Conservation (phyloP, 2,113 vertebrate species). For the Pomatostomus ruficeps region DNA sequence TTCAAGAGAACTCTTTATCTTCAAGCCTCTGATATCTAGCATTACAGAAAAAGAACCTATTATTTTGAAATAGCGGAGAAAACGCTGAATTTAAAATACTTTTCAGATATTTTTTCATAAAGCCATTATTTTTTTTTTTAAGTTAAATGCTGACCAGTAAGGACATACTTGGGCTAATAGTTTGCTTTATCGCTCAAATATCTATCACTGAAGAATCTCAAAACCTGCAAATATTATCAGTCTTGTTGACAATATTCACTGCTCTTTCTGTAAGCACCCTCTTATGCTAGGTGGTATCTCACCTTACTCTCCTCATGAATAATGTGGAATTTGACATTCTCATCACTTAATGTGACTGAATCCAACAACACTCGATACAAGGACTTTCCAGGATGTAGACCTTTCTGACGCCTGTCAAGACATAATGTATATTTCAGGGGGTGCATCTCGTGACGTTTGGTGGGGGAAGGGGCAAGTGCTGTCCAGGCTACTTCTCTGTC, state of each 20-base stretch:
- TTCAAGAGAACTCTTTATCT: background rate
- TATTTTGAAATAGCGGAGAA: background rate
- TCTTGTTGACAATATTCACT: background rate
- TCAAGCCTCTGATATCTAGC: background rate
- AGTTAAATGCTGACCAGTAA: background rate
- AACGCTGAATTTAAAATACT: background rate
- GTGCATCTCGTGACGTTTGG: no score
- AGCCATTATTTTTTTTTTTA: background rate
- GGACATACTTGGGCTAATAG: background rate
- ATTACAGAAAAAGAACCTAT: background rate
- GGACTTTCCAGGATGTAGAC: slow-evolving; percentile 59
- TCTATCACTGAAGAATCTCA: background rate
- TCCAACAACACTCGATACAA: slow-evolving; percentile 76
- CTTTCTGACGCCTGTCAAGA: slow-evolving; percentile 80
- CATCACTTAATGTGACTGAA: slow-evolving; percentile 73
- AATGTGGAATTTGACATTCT: slow-evolving; percentile 76
- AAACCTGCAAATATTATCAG: background rate
- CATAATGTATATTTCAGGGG: no score
- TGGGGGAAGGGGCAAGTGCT: no score
- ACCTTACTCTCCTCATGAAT: slow-evolving; percentile 71
- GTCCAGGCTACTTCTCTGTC: no score
- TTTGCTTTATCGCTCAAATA: background rate
- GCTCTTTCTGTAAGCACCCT: background rate
- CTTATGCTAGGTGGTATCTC: background rate
- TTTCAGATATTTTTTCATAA: background rate